These are phyloP conservation scores for Rostratula benghalensis DNA, from an alignment of 2,113 vertebrate genomes.

Conservation along the genomic window DNA sequence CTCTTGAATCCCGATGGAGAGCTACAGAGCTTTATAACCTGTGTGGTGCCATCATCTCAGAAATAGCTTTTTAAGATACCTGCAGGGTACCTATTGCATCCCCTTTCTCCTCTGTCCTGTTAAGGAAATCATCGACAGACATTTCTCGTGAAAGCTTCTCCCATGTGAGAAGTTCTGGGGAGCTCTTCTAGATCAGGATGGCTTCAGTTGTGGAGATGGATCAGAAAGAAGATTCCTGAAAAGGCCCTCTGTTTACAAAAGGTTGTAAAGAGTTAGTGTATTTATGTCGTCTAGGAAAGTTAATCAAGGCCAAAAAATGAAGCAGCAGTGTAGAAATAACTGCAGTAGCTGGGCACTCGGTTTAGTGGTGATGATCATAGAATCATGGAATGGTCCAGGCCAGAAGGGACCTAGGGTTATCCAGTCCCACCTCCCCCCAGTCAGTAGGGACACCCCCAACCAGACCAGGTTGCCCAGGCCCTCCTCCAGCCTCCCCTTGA, in stretches of 20 bases:
- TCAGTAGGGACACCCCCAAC: too few species aligned
- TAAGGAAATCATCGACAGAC: not conserved
- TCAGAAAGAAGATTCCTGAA: conserved; percentile 73
- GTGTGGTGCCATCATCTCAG: not conserved
- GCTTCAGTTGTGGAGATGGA: conserved; percentile 74
- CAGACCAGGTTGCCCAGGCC: too few species aligned
- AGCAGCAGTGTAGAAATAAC: not conserved
- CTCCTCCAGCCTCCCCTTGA: too few species aligned
- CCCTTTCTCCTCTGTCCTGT: not conserved
- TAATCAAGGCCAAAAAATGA: not conserved
- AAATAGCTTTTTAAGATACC: not conserved
- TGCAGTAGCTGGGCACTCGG: not conserved
- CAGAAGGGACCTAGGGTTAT: too few species aligned
- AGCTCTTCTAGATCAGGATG: conserved; percentile 73
- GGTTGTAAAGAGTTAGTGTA: not conserved
- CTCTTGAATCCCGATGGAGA: not conserved
- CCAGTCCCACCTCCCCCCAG: too few species aligned
- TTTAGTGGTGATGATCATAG: rapidly evolving
- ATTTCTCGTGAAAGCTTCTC: not conserved
- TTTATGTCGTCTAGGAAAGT: not conserved
- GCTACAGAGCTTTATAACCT: not conserved
- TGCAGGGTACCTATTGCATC: not conserved
- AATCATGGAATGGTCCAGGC: too few species aligned
- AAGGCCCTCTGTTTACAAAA: conserved; percentile 74
- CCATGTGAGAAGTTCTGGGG: not conserved